phyloP scores from a whole-genome alignment of 2,797 vertebrate genomes.

The Manis javanica region DNA sequence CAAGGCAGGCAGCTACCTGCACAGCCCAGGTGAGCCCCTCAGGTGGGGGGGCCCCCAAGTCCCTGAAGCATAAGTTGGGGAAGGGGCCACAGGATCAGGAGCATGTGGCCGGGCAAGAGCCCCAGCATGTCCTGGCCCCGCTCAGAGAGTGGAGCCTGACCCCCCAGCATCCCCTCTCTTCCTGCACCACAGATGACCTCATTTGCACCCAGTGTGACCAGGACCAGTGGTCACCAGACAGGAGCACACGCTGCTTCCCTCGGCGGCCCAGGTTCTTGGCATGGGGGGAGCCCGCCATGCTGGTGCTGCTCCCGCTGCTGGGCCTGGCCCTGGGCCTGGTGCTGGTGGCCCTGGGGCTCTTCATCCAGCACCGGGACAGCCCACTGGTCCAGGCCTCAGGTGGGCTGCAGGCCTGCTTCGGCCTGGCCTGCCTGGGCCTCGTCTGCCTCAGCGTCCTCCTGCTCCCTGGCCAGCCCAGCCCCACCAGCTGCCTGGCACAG shows the following conservation, averaged over 20 bases:
- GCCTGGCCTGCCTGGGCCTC: constrained; percentile 87
- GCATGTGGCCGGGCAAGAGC: not conserved
- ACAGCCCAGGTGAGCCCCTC: constrained; percentile 85
- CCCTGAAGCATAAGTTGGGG: not conserved
- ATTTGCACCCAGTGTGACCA: constrained; percentile 87
- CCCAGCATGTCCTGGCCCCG: not conserved
- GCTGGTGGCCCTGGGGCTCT: constrained; percentile 81
- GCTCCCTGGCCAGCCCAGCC: constrained; percentile 88
- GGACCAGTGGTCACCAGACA: constrained; percentile 90
- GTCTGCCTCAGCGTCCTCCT: constrained; percentile 88
- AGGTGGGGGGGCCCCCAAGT: too few species aligned
- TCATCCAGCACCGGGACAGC: constrained; percentile 85
- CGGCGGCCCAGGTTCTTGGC: constrained; percentile 87
- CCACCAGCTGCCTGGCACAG: constrained; percentile 87
- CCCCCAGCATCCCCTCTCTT: not conserved
- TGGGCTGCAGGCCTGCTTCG: constrained; percentile 84
- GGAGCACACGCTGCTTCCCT: constrained; percentile 87
- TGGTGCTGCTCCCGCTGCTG: constrained; percentile 82
- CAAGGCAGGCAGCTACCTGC: constrained; percentile 89
- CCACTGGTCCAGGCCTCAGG: constrained; percentile 89
- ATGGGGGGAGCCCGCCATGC: constrained; percentile 85
- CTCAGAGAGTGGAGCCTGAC: not conserved
- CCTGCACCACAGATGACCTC: constrained; percentile 72
- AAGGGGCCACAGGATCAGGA: rapidly evolving
- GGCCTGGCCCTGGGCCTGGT: constrained; percentile 81